Evolutionary conservation across 2,888 invertebrate genomes (phyloP).

Genomic region (Lysandra coridon): DNA sequence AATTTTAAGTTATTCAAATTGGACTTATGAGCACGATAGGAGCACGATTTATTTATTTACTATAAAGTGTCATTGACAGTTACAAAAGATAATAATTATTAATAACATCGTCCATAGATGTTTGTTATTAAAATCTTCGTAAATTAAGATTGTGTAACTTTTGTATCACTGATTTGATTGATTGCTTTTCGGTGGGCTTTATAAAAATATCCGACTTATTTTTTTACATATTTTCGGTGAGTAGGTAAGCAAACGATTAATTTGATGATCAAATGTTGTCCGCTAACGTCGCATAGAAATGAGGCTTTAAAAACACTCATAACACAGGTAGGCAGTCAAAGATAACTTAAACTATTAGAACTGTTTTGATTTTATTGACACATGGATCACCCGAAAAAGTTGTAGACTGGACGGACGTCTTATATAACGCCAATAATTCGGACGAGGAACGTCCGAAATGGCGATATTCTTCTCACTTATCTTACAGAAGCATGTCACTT

Average conservation of each 20-base stretch:
- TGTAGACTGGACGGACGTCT: too few species aligned
- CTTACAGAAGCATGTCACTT: too few species aligned
- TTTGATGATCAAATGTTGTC: neutral
- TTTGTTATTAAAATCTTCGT: neutral
- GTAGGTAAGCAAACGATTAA: neutral
- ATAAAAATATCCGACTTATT: neutral
- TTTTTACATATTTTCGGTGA: neutral
- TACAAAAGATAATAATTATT: neutral
- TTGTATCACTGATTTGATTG: neutral
- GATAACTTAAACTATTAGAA: too few species aligned
- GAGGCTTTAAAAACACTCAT: too few species aligned
- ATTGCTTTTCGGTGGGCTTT: neutral
- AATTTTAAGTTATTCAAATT: neutral
- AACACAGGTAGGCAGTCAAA: too few species aligned
- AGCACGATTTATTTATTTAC: conserved; percentile 12
- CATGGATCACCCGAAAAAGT: too few species aligned
- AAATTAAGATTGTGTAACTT: conserved; percentile 7
- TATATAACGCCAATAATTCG: too few species aligned
- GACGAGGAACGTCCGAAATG: too few species aligned
- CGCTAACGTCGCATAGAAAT: too few species aligned
- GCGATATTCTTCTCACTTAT: too few species aligned
- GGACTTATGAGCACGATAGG: neutral
- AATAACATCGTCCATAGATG: neutral
- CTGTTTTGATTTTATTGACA: too few species aligned
- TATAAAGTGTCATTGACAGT: neutral